Evolutionary conservation across 2,113 vertebrate species (phyloP), one percentile per base, ranked within the genome.

Genomic region (Saccopteryx bilineata): DNA sequence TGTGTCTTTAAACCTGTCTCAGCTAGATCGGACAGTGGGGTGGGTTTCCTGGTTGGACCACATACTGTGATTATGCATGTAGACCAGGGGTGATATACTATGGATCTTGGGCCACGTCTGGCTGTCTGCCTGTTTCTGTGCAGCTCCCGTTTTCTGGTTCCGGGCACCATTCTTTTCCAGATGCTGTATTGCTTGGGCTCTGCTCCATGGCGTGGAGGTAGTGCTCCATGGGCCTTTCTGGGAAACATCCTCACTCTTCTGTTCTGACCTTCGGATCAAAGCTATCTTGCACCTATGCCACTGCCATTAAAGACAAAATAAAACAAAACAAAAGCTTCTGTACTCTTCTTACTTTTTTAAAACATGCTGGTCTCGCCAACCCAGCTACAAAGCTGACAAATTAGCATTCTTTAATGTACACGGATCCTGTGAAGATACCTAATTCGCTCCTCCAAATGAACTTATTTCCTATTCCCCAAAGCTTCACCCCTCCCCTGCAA

Each of bases 351-450:
- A 52, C 61, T 78, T 81, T 90, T 90, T 46, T 26, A 54, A 92
- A 91, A 66, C 31, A 8, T 4, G 48, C 23, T 48, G 1, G 0
- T 90, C 56, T 95, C 14, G 46, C 85, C 52, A 91, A 72, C 74
- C 72, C 85, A 94, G 60, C 75, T 85, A 71, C 68, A 84, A 93
- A 97, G 74, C 21, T 80, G 81, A 60, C 69, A 95, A 97, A 96
- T 98, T 68, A 96, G 72, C 21, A 78, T 96, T 97, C 87, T 93
- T 97, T 82, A 96, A 96, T 72, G 46, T 90, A 95, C 93, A 63
- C 0, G 63, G 31, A 93, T 96, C 89, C 87, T 94, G 90, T 3
- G 39, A 90, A 96, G 93, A 94, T 94, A 97, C 78, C 81, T 96
- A 69, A 94, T 94, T 97, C 95, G 46, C 39, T 80, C 63, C 74